phyloP scores from a whole-genome alignment of 2,888 invertebrate species.

The Hypselothyrea guttata region DNA sequence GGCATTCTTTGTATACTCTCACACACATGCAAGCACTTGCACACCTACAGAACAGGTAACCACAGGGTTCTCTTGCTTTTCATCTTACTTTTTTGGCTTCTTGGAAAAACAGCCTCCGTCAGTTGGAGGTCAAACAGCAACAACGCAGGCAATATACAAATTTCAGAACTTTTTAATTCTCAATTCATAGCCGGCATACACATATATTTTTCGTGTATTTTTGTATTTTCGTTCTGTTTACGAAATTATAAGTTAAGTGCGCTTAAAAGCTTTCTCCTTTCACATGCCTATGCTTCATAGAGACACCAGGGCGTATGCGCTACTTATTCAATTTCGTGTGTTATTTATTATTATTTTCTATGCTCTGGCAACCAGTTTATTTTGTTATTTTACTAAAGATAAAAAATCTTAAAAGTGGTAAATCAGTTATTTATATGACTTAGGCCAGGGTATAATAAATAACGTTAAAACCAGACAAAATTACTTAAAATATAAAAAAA shows the following conservation, averaged over 20 bases:
- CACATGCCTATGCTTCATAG: conserved; percentile 18
- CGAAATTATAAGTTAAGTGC: conserved; percentile 75
- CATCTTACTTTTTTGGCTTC: background rate
- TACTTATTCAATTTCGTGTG: conserved; percentile 54
- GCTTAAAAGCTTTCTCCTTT: conserved; percentile 74
- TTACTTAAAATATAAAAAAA: too few species aligned
- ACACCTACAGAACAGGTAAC: conserved; percentile 4
- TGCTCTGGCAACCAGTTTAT: background rate
- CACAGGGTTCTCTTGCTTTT: background rate
- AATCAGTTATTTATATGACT: too few species aligned
- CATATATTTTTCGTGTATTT: conserved; percentile 2
- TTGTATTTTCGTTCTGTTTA: conserved; percentile 13
- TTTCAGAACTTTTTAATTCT: conserved; percentile 74
- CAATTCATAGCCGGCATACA: conserved; percentile 54
- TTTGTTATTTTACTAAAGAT: too few species aligned
- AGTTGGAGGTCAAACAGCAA: conserved; percentile 31
- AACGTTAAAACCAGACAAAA: too few species aligned
- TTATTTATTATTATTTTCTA: conserved; percentile 43
- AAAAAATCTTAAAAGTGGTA: too few species aligned
- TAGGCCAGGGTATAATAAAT: too few species aligned
- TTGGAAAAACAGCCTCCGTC: background rate
- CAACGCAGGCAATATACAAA: conserved; percentile 30
- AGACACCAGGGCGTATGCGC: conserved; percentile 47
- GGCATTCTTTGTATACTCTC: background rate
- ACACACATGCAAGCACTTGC: background rate